Percentiles rank a stretch among this genome's conserved stretches.
phyloP scores from a whole-genome alignment of 2,113 vertebrate genomes.

The Tyrannus savana region DNA sequence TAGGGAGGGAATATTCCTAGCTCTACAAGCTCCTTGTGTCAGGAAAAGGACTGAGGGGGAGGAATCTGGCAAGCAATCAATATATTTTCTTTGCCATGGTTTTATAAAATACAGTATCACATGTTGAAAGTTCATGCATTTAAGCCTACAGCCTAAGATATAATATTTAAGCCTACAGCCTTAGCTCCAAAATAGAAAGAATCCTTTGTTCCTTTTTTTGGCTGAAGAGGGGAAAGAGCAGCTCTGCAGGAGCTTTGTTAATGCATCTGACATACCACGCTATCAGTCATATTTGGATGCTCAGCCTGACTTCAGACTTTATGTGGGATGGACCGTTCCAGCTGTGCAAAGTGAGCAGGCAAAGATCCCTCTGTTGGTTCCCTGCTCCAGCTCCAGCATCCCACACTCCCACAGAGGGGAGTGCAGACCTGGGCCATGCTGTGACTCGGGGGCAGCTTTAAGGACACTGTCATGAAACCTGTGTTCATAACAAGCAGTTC shows the following conservation, averaged over 20 bases:
- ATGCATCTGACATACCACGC: neutral
- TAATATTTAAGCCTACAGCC: neutral
- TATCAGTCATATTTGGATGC: neutral
- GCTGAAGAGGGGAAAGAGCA: neutral
- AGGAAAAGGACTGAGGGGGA: conserved; percentile 9
- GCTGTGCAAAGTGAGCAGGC: neutral
- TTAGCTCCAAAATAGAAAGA: neutral
- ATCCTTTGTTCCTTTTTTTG: neutral
- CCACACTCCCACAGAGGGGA: accelerated
- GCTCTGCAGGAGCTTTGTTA: neutral
- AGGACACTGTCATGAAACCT: accelerated
- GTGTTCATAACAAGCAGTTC: neutral
- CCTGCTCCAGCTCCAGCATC: accelerated
- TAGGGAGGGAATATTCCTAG: neutral
- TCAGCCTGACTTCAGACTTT: neutral
- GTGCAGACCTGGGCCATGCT: accelerated
- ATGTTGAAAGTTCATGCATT: neutral
- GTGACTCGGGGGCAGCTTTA: accelerated
- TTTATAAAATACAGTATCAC: neutral
- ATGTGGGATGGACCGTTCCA: neutral
- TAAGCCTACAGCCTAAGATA: neutral
- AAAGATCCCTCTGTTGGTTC: accelerated
- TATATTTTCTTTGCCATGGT: neutral
- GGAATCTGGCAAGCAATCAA: neutral
- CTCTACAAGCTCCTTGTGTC: neutral